Evolutionary conservation across 2,888 invertebrate genomes (phyloP).

Genomic region (Plagiodera versicolora): DNA sequence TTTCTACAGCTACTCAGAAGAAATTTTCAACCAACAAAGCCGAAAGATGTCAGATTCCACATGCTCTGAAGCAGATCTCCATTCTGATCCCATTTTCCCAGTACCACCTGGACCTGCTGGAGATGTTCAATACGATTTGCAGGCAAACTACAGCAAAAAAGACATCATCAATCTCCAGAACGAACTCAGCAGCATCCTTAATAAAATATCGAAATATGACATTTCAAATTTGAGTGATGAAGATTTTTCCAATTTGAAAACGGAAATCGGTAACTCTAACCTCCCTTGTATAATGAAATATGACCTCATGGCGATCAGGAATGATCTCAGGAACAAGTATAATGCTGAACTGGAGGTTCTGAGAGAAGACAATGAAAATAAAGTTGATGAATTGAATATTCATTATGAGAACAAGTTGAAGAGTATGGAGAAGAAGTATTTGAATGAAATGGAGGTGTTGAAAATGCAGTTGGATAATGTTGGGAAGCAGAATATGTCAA

Average conservation of each 20-base stretch:
- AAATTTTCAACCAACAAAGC: constrained; percentile 68
- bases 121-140: constrained; percentile 32
- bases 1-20: constrained; percentile 67
- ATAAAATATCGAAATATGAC: constrained; percentile 40
- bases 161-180: constrained; percentile 45
- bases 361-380: constrained; percentile 48
- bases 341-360: constrained; percentile 50
- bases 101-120: constrained; percentile 44
- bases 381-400: constrained; percentile 54
- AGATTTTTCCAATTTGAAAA: constrained; percentile 39
- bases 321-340: constrained; percentile 54
- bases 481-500: constrained; percentile 45
- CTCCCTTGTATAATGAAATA: constrained; percentile 43
- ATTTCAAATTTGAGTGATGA: constrained; percentile 42
- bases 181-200: constrained; percentile 40
- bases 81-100: constrained; percentile 50
- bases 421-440: constrained; percentile 57
- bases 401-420: constrained; percentile 55
- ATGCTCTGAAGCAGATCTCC: constrained; percentile 53
- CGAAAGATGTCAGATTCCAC: constrained; percentile 60
- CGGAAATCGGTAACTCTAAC: constrained; percentile 41
- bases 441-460: constrained; percentile 55
- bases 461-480: constrained; percentile 45
- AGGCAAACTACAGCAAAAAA: constrained; percentile 38
- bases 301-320: constrained; percentile 39